These are phyloP conservation scores for Leucopsar rothschildi DNA, from an alignment of 2,113 vertebrate species.

Conservation along the genomic window DNA sequence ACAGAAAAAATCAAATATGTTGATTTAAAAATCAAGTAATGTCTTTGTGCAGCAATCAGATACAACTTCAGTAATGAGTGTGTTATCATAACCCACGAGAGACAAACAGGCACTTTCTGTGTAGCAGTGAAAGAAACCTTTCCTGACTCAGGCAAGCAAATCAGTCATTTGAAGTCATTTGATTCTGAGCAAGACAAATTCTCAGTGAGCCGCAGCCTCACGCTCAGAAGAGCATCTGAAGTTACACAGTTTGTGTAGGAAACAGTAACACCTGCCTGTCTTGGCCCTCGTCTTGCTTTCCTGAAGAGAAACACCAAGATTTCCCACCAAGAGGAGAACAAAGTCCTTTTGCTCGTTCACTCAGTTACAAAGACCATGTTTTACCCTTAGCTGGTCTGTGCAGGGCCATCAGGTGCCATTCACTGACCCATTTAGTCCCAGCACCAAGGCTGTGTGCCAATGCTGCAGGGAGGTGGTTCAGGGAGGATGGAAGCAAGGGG, in stretches of 20 bases:
- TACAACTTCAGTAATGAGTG: not conserved
- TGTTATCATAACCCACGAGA: not conserved
- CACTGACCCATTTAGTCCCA: not conserved
- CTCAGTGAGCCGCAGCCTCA: not conserved
- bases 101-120: not conserved
- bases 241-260: not conserved
- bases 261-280: not conserved
- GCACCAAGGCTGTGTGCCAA: not conserved
- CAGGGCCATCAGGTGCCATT: not conserved
- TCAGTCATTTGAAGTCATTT: not conserved
- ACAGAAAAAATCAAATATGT: not conserved
- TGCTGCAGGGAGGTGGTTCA: not conserved
- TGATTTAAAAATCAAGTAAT: conserved; percentile 30
- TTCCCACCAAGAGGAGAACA: not conserved
- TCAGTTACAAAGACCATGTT: not conserved
- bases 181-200: not conserved
- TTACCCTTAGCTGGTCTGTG: not conserved
- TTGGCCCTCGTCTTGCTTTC: not conserved
- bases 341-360: not conserved
- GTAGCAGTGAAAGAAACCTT: not conserved
- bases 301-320: not conserved
- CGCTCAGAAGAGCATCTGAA: not conserved
- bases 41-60: not conserved
- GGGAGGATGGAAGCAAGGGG: not conserved
- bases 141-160: not conserved